Conservation (phyloP, 2,113 vertebrate genomes). For the Syngnathoides biaculeatus region DNA sequence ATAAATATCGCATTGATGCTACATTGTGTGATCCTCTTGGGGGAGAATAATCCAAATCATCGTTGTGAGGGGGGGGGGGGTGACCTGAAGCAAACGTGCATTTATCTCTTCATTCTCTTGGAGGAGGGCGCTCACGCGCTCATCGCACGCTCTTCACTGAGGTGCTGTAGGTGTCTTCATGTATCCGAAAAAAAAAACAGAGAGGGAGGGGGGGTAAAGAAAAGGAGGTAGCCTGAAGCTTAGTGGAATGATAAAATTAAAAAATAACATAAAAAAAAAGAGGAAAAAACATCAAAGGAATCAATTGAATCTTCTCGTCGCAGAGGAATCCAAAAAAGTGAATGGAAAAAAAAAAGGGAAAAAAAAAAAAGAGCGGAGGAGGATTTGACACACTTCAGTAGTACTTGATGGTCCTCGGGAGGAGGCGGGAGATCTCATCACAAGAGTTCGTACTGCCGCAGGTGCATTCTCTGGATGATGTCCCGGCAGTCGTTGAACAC, state of each 20-base stretch:
- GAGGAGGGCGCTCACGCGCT: conserved; percentile 9
- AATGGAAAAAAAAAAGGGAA: conserved; percentile 19
- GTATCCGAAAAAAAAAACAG: conserved; percentile 53
- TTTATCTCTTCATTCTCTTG: conserved; percentile 73
- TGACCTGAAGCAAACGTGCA: conserved; percentile 86
- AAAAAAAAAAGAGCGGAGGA: conserved; percentile 58
- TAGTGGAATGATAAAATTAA: conserved; percentile 82
- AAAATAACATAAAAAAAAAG: conserved; percentile 52
- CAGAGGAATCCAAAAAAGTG: conserved; percentile 35
- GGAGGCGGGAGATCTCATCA: conserved; percentile 79
- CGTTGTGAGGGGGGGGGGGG: neutral
- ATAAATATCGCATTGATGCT: conserved; percentile 83
- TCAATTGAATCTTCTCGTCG: conserved; percentile 39
- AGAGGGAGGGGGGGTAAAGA: conserved; percentile 27
- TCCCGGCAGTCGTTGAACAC: conserved; percentile 98
- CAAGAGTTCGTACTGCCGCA: conserved; percentile 98
- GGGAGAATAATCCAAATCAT: conserved; percentile 43
- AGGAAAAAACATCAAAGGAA: conserved; percentile 28
- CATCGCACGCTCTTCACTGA: conserved; percentile 39
- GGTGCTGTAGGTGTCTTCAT: conserved; percentile 57
- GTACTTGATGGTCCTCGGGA: conserved; percentile 78
- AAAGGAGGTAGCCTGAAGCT: conserved; percentile 87
- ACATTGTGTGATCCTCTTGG: conserved; percentile 80
- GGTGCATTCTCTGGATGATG: conserved; percentile 99
- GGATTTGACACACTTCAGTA: conserved; percentile 82